Evolutionary conservation across 2,113 vertebrate genomes (phyloP).

Genomic region (Salminus brasiliensis): DNA sequence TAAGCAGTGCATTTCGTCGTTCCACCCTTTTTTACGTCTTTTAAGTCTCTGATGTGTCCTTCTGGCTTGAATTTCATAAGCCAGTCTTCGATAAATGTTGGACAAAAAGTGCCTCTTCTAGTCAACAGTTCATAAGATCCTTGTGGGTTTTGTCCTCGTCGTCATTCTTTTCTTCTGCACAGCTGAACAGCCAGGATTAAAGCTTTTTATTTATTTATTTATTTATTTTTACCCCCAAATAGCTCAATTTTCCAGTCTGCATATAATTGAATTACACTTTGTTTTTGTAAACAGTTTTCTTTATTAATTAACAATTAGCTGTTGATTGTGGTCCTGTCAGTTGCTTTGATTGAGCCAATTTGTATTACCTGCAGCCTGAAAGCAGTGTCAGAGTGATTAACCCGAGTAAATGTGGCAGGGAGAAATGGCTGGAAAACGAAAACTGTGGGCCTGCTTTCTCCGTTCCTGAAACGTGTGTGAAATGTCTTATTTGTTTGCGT

Average conservation of each 20-base stretch:
- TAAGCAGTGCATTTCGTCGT: background rate
- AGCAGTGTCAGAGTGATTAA: conserved; percentile 29
- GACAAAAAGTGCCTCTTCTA: background rate
- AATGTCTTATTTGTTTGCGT: conserved; percentile 1
- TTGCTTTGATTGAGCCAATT: conserved; percentile 26
- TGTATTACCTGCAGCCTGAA: conserved; percentile 35
- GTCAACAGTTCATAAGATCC: background rate
- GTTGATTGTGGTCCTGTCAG: conserved; percentile 12
- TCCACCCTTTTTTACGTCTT: background rate
- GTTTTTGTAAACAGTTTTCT: conserved; percentile 27
- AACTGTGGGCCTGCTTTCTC: background rate
- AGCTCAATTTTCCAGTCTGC: background rate
- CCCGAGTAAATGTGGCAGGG: background rate
- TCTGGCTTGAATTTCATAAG: background rate
- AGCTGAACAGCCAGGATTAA: background rate
- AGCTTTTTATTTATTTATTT: too few relatives aligned
- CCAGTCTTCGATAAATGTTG: background rate
- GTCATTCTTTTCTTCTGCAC: background rate
- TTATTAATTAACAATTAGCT: conserved; percentile 39
- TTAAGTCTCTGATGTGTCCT: background rate
- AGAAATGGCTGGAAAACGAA: background rate
- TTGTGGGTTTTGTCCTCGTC: background rate
- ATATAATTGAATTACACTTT: conserved; percentile 27
- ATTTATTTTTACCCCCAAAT: background rate
- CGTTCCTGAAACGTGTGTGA: background rate